A percentile compares a stretch with the other conserved stretches of the same genome.
phyloP scores from a whole-genome alignment of 2,888 invertebrate species.

The Coenonympha arcania region DNA sequence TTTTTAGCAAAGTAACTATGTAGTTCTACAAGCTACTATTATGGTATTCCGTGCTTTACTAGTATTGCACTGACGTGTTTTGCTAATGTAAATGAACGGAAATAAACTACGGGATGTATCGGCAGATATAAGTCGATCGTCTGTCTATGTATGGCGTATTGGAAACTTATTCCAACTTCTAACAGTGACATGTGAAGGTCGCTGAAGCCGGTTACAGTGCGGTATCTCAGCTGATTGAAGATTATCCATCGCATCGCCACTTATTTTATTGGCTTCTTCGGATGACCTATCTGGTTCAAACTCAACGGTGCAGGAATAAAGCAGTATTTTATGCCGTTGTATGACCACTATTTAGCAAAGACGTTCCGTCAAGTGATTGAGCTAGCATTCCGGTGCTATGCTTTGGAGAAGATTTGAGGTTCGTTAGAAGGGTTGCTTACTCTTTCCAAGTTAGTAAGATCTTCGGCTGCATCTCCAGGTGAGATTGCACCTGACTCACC shows the following conservation, averaged over 20 bases:
- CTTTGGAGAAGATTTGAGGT: too few species aligned
- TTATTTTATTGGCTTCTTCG: background rate
- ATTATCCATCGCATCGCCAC: constrained; percentile 1
- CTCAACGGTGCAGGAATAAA: too few species aligned
- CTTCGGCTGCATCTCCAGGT: too few species aligned
- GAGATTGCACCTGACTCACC: too few species aligned
- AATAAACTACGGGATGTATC: constrained; percentile 1
- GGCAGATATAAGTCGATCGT: constrained; percentile 4
- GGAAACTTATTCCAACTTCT: constrained; percentile 27
- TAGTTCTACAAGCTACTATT: background rate
- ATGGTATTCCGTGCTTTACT: background rate
- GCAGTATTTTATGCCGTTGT: too few species aligned
- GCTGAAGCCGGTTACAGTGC: constrained; percentile 8
- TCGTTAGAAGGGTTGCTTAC: too few species aligned
- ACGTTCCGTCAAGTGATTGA: too few species aligned
- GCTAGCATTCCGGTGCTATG: too few species aligned
- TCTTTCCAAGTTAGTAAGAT: too few species aligned
- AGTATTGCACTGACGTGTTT: background rate
- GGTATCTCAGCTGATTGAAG: constrained; percentile 4
- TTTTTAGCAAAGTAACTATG: background rate
- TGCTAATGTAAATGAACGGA: background rate
- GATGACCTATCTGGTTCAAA: background rate
- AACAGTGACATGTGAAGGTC: constrained; percentile 28
- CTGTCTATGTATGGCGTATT: constrained; percentile 6
- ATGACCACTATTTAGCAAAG: too few species aligned